Evolutionary conservation across 1,140 invertebrate species (phyloP).

Genomic region (Bombus pyrosoma): DNA sequence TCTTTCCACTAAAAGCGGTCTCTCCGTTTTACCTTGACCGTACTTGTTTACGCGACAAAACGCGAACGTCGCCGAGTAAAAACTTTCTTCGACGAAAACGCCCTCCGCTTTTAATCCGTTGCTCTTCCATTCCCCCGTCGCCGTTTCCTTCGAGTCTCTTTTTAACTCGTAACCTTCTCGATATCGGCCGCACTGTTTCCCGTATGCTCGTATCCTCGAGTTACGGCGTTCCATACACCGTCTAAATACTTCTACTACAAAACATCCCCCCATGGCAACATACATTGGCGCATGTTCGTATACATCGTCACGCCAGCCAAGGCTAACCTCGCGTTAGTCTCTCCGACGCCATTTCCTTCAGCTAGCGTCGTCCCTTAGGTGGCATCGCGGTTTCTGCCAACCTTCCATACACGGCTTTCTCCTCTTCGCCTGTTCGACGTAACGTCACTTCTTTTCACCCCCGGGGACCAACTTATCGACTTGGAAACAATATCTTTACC

Average conservation of each 20-base stretch:
- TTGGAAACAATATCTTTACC: slow-evolving; percentile 58
- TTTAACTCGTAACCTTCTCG: neutral
- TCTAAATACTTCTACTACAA: slow-evolving; percentile 11
- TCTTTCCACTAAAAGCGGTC: slow-evolving; percentile 23
- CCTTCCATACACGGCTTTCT: neutral
- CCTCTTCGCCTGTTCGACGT: neutral
- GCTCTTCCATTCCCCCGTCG: neutral
- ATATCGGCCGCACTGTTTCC: neutral
- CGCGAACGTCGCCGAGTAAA: neutral
- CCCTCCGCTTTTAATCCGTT: neutral
- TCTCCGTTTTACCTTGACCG: slow-evolving; percentile 38
- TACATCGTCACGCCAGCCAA: neutral
- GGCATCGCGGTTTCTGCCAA: slow-evolving; percentile 35
- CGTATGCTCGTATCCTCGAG: neutral
- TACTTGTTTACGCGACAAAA: slow-evolving; percentile 50
- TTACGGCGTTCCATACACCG: neutral
- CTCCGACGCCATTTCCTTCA: slow-evolving; percentile 45
- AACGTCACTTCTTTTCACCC: neutral
- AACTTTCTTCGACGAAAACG: neutral
- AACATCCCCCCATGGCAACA: neutral
- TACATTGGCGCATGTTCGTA: neutral
- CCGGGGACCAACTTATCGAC: slow-evolving; percentile 55
- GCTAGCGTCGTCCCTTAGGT: slow-evolving; percentile 59
- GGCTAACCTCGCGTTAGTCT: neutral
- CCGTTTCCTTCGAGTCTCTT: neutral